phyloP scores from a whole-genome alignment of 2,888 invertebrate species.

The Clunio marinus region DNA sequence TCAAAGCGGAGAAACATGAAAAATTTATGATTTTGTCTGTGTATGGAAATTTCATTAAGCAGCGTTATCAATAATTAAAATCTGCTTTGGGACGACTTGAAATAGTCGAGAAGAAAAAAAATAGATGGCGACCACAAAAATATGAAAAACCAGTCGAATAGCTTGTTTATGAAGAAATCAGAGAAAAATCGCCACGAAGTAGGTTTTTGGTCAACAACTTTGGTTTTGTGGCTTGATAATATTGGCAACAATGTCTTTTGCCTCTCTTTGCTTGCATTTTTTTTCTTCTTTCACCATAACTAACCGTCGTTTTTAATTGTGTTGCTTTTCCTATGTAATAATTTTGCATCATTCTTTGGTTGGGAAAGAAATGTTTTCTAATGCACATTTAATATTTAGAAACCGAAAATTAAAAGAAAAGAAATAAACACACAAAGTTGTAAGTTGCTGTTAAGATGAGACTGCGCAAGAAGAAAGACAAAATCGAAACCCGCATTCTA shows the following conservation, averaged over 20 bases:
- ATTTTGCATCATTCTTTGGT: conserved; percentile 1
- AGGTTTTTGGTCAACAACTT: conserved; percentile 29
- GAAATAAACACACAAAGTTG: too few species aligned
- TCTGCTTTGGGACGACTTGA: neutral
- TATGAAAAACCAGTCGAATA: conserved; percentile 21
- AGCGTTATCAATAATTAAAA: conserved; percentile 36
- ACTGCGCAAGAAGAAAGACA: neutral
- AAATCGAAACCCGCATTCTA: neutral
- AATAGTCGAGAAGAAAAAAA: conserved; percentile 5
- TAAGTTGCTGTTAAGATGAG: neutral
- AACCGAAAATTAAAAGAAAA: neutral
- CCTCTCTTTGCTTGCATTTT: too few species aligned
- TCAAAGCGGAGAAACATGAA: conserved; percentile 11
- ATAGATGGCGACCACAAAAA: conserved; percentile 25
- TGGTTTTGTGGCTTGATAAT: neutral
- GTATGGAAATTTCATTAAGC: conserved; percentile 18
- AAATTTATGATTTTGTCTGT: conserved; percentile 25
- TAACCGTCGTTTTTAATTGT: neutral
- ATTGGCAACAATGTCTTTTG: conserved; percentile 26
- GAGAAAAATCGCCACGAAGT: conserved; percentile 21
- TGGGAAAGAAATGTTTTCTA: neutral
- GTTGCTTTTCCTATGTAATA: too few species aligned
- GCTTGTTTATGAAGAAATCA: conserved; percentile 31
- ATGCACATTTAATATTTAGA: neutral
- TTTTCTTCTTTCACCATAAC: too few species aligned